phyloP scores from a whole-genome alignment of 2,797 vertebrate species.

The Artibeus lituratus region DNA sequence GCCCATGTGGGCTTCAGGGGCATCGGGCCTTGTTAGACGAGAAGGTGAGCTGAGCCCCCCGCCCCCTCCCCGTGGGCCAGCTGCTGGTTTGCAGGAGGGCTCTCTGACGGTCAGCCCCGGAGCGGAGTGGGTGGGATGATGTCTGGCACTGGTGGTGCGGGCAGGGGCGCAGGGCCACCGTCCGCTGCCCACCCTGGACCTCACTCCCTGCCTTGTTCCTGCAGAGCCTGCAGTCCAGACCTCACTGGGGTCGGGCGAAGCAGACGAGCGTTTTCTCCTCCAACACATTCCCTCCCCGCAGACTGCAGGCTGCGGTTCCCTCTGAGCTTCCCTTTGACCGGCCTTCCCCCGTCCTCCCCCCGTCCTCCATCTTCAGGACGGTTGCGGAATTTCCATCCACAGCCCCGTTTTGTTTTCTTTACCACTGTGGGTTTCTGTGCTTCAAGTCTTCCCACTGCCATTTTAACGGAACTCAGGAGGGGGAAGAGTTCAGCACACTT shows the following conservation, averaged over 20 bases:
- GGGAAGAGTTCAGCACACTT: background rate
- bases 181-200: rapidly evolving
- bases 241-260: background rate
- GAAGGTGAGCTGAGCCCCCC: background rate
- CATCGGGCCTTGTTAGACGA: background rate
- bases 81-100: background rate
- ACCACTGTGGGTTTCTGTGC: background rate
- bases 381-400: background rate
- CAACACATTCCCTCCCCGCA: background rate
- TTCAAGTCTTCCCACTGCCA: background rate
- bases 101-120: background rate
- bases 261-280: background rate
- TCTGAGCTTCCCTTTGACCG: background rate
- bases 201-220: rapidly evolving
- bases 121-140: too few species aligned
- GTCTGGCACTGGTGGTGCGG: too few species aligned
- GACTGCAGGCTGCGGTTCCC: background rate
- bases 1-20: background rate
- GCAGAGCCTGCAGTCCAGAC: background rate
- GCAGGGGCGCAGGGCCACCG: too few species aligned
- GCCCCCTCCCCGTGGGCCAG: background rate
- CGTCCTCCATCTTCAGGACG: background rate
- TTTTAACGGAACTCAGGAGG: background rate
- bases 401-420: background rate
- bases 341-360: background rate